Conservation (phyloP, 2,888 invertebrate genomes). For the Spatulosminthurus flaviceps region DNA sequence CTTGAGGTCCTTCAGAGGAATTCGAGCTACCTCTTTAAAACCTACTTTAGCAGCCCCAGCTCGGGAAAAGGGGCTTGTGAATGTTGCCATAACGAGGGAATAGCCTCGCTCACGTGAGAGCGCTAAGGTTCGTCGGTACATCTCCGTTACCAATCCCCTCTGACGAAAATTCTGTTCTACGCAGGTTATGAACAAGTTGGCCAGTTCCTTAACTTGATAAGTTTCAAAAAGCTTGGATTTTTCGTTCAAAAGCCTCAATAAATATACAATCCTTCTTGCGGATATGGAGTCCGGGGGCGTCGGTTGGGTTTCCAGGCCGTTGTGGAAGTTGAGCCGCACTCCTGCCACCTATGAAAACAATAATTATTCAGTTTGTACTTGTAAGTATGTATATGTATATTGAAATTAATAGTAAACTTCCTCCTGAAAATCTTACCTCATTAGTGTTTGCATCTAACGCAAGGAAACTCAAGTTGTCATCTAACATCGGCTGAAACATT, state of each 20-base stretch:
- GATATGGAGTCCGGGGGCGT: too few relatives aligned
- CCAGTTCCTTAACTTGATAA: slow-evolving; percentile 32
- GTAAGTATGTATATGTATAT: background rate
- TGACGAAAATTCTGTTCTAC: slow-evolving; percentile 41
- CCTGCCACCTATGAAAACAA: slow-evolving; percentile 19
- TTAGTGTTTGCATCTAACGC: slow-evolving; percentile 38
- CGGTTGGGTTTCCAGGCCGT: background rate
- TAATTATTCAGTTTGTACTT: background rate
- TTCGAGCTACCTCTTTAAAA: slow-evolving; percentile 29
- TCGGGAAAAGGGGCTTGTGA: slow-evolving; percentile 46
- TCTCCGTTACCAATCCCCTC: slow-evolving; percentile 47
- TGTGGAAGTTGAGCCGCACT: slow-evolving; percentile 3
- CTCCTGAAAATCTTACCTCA: slow-evolving; percentile 28
- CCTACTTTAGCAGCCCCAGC: slow-evolving; percentile 41
- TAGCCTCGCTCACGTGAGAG: slow-evolving; percentile 18
- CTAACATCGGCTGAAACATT: background rate
- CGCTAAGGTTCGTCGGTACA: slow-evolving; percentile 41
- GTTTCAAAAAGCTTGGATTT: slow-evolving; percentile 35
- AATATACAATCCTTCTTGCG: background rate
- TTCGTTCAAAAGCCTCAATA: background rate
- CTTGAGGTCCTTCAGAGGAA: background rate
- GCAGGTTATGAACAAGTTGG: slow-evolving; percentile 27
- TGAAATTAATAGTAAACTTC: background rate
- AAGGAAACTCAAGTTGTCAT: slow-evolving; percentile 34
- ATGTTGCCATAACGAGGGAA: background rate